These are phyloP conservation scores for Myopa tessellatipennis DNA, from an alignment of 2,888 invertebrate genomes.

Conservation along the genomic window DNA sequence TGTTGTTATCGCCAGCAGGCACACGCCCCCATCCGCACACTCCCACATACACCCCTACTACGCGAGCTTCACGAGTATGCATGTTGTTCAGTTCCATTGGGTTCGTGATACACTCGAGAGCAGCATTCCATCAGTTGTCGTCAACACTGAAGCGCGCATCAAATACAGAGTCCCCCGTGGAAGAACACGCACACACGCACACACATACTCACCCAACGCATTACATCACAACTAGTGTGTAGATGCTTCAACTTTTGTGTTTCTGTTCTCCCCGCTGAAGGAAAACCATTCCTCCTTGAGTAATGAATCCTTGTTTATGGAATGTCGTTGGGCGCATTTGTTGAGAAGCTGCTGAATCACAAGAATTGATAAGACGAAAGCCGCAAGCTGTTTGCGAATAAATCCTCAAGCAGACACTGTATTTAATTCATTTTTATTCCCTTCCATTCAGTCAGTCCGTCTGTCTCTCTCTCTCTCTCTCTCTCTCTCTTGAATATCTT, in stretches of 20 bases:
- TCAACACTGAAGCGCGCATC: neutral
- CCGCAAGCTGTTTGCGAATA: no score
- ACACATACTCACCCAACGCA: no score
- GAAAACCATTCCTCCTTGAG: no score
- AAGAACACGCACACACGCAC: neutral
- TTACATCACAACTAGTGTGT: no score
- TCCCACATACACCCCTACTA: neutral
- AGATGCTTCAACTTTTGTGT: no score
- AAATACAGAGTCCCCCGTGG: no score
- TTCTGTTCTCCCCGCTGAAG: no score
- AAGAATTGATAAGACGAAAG: no score
- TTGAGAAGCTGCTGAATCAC: no score
- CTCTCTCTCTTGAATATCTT: neutral
- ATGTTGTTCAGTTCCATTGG: neutral
- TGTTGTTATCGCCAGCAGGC: neutral
- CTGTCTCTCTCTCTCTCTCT: neutral
- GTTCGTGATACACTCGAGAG: conserved; percentile 14
- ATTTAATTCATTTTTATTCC: neutral
- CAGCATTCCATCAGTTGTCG: neutral
- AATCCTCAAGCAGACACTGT: neutral
- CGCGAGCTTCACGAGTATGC: neutral
- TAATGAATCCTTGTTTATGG: neutral
- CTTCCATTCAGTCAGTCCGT: neutral
- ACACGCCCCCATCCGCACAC: neutral
- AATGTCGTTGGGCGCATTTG: neutral